Conservation (phyloP, 2,113 vertebrate species). For the Pungitius pungitius region DNA sequence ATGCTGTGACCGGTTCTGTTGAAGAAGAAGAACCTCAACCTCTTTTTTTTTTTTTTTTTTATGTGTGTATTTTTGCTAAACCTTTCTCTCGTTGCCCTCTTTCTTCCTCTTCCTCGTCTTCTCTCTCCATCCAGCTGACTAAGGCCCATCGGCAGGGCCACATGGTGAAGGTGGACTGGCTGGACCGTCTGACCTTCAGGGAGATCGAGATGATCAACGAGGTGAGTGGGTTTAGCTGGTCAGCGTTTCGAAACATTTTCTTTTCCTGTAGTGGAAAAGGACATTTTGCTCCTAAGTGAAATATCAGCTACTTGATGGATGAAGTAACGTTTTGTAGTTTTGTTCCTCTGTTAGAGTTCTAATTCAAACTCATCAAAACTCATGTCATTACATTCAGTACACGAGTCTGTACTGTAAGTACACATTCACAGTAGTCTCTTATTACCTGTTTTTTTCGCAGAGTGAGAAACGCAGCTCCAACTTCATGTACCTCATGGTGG, state of each 20-base stretch:
- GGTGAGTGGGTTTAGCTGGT: constrained; percentile 72
- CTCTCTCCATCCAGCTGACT: constrained; percentile 84
- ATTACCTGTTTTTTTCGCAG: constrained; percentile 67
- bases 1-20: constrained; percentile 31
- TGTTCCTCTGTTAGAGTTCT: background rate
- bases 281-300: background rate
- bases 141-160: constrained; percentile 98
- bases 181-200: constrained; percentile 96
- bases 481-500: constrained; percentile 99
- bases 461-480: constrained; percentile 98
- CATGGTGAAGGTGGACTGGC: constrained; percentile 99
- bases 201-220: constrained; percentile 99
- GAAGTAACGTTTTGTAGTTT: background rate
- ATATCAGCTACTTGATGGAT: background rate
- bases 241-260: background rate
- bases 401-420: too few species aligned
- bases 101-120: background rate
- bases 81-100: background rate
- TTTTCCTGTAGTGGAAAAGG: background rate
- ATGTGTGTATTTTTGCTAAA: constrained; percentile 4
- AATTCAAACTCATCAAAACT: background rate
- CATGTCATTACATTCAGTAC: background rate
- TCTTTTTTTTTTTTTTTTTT: background rate
- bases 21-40: constrained; percentile 4
- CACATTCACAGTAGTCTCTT: background rate